Conservation (phyloP, 2,888 invertebrate species). For the Archaeoteleia sp. region DNA sequence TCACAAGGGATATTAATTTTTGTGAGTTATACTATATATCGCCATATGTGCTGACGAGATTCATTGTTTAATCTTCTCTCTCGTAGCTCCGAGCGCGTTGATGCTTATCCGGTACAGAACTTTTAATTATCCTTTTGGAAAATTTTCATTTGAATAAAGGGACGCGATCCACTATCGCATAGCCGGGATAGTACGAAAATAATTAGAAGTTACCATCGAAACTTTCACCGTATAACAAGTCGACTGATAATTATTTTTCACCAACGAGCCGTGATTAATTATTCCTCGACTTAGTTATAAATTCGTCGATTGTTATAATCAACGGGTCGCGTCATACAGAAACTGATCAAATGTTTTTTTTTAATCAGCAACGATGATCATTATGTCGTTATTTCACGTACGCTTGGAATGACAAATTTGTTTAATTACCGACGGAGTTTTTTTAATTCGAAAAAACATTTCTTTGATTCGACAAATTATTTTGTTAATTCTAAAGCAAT, state of each 20-base stretch:
- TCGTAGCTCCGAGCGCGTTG: conserved; percentile 14
- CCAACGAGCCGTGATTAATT: conserved; percentile 8
- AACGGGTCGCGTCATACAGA: too few species aligned
- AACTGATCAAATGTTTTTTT: too few species aligned
- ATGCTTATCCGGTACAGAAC: conserved; percentile 47
- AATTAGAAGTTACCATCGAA: conserved; percentile 60
- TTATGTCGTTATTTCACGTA: not conserved
- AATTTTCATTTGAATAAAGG: conserved; percentile 60
- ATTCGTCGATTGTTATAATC: too few species aligned
- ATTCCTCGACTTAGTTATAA: conserved; percentile 4
- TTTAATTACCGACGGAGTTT: too few species aligned
- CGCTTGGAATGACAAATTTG: too few species aligned
- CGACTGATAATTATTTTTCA: conserved; percentile 14
- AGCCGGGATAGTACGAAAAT: conserved; percentile 54
- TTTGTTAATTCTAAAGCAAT: too few species aligned
- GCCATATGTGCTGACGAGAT: conserved; percentile 22
- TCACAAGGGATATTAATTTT: conserved; percentile 38
- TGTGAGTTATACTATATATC: conserved; percentile 15
- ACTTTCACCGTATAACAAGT: conserved; percentile 13
- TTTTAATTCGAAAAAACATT: too few species aligned
- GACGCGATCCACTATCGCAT: conserved; percentile 23
- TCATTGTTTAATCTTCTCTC: conserved; percentile 41
- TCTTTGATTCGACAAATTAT: too few species aligned
- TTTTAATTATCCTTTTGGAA: conserved; percentile 61
- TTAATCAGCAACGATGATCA: too few species aligned